Conservation (phyloP, 2,888 invertebrate genomes). For the Deroplatys truncata region DNA sequence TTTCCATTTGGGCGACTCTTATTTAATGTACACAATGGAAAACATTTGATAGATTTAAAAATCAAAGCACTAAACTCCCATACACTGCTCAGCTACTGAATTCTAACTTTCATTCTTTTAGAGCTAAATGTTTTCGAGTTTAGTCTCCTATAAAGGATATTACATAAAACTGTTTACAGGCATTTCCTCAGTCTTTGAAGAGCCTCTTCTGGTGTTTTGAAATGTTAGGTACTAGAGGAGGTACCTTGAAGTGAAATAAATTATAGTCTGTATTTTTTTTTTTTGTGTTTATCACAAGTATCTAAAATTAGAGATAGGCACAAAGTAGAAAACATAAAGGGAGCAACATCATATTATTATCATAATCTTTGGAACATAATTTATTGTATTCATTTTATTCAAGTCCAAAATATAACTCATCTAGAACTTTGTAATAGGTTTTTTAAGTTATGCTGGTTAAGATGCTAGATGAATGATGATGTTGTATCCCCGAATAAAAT, state of each 20-base stretch:
- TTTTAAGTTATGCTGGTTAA: not conserved
- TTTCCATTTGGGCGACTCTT: not conserved
- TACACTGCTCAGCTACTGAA: not conserved
- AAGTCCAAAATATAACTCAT: not conserved
- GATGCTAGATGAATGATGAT: not conserved
- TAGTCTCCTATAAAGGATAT: not conserved
- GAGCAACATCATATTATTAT: not conserved
- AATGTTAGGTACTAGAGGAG: not conserved
- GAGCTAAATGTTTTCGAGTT: not conserved
- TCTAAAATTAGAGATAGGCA: slow-evolving; percentile 10
- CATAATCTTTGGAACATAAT: not conserved
- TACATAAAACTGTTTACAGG: not conserved
- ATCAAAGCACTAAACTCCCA: not conserved
- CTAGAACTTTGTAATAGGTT: not conserved
- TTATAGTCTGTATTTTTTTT: not conserved
- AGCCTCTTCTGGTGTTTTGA: slow-evolving; percentile 6
- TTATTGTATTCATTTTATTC: not conserved
- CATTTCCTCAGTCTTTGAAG: not conserved
- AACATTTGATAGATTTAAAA: not conserved
- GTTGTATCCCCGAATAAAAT: not conserved
- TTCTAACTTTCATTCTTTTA: not conserved
- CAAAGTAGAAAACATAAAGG: not conserved
- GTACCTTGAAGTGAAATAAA: not conserved
- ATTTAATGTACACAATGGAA: not conserved
- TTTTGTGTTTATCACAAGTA: not conserved